Conservation (phyloP, 2,113 vertebrate species). For the Planiliza haematocheilus region DNA sequence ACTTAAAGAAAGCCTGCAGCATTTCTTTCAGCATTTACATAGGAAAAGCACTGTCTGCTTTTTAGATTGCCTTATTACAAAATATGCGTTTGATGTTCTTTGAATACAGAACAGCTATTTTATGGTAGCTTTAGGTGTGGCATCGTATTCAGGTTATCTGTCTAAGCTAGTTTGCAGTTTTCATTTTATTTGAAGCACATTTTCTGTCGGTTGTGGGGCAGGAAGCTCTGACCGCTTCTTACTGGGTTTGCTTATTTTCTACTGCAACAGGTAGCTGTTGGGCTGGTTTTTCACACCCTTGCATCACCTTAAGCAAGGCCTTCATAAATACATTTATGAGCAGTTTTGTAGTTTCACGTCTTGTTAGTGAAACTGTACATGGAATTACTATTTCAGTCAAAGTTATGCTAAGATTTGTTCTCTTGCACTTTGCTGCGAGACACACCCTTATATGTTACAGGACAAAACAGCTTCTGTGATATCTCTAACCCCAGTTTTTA, state of each 20-base stretch:
- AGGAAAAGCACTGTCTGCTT: background rate
- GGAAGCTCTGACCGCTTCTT: conserved; percentile 34
- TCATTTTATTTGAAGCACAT: conserved; percentile 26
- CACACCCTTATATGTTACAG: background rate
- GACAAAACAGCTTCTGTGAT: background rate
- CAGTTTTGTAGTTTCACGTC: conserved; percentile 35
- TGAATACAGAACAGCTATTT: no score
- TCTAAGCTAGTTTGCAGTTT: background rate
- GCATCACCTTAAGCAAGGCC: conserved; percentile 54
- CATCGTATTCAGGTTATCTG: background rate
- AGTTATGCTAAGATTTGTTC: background rate
- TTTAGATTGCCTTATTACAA: background rate
- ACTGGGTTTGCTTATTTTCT: conserved; percentile 31
- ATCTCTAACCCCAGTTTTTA: conserved; percentile 2
- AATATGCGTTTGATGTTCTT: background rate
- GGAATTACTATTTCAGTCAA: conserved; percentile 23
- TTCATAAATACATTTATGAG: conserved; percentile 59
- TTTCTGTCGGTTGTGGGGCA: conserved; percentile 47
- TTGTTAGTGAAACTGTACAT: conserved; percentile 3
- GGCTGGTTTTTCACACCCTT: conserved; percentile 59
- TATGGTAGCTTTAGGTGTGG: background rate
- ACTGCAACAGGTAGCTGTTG: conserved; percentile 51
- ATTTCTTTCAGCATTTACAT: background rate
- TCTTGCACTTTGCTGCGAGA: background rate
- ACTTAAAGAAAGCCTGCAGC: no score